These are phyloP conservation scores for Venustaconcha ellipsiformis DNA, from an alignment of 1,140 invertebrate species.

Conservation along the genomic window DNA sequence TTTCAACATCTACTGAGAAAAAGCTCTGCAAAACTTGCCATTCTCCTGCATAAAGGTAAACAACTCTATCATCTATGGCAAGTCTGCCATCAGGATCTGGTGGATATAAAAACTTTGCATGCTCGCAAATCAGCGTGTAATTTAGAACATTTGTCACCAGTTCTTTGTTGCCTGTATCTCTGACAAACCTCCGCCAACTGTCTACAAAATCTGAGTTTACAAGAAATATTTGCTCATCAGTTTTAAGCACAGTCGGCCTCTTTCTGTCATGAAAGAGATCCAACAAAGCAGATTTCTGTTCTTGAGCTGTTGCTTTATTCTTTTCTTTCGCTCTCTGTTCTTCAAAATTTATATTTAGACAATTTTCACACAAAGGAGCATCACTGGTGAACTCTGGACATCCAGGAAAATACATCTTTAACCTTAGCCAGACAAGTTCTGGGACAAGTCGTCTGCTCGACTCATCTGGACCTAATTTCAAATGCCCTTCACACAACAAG, in stretches of 20 bases:
- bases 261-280: slow-evolving; percentile 64
- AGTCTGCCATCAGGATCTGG: slow-evolving; percentile 15
- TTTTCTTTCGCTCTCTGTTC: slow-evolving; percentile 56
- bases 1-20: slow-evolving; percentile 48
- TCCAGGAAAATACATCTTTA: slow-evolving; percentile 73
- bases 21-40: slow-evolving; percentile 47
- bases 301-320: slow-evolving; percentile 44
- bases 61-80: slow-evolving; percentile 27
- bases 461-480: slow-evolving; percentile 61
- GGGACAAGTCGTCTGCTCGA: slow-evolving; percentile 69
- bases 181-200: slow-evolving; percentile 66
- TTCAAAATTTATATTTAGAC: slow-evolving; percentile 46
- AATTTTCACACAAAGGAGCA: slow-evolving; percentile 68
- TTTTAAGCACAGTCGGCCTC: slow-evolving; percentile 50
- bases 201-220: slow-evolving; percentile 61
- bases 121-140: slow-evolving; percentile 50
- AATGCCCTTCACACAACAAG: slow-evolving; percentile 72
- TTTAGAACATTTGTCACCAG: slow-evolving; percentile 49
- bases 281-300: slow-evolving; percentile 57
- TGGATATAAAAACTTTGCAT: slow-evolving; percentile 49
- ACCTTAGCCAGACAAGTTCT: slow-evolving; percentile 71
- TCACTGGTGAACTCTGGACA: slow-evolving; percentile 68
- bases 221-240: slow-evolving; percentile 42
- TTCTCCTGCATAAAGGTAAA: slow-evolving; percentile 50
- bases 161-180: slow-evolving; percentile 43